phyloP scores from a whole-genome alignment of 2,888 invertebrate genomes.

The Mylabris sibirica region DNA sequence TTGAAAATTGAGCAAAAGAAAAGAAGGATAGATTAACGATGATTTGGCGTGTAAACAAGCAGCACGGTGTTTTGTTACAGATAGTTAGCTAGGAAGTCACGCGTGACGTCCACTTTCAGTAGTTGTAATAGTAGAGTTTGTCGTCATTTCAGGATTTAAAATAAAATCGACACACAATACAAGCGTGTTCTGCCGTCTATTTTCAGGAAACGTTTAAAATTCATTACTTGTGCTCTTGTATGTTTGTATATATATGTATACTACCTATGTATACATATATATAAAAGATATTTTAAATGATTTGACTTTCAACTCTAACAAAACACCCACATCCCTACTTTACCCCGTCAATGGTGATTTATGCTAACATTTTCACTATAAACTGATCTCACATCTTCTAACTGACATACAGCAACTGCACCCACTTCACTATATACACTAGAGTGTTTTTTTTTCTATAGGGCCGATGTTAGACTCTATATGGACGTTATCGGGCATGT shows the following conservation, averaged over 20 bases:
- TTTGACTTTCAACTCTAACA: background rate
- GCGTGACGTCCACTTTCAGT: slow-evolving; percentile 28
- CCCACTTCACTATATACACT: background rate
- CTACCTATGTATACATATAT: too few relatives aligned
- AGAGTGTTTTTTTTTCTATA: background rate
- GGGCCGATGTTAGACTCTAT: background rate
- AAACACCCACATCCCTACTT: background rate
- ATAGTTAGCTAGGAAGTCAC: slow-evolving; percentile 35
- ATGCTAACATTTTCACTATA: background rate
- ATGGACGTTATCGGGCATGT: background rate
- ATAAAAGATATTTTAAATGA: slow-evolving; percentile 7
- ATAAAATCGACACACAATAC: background rate
- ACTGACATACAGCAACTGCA: background rate
- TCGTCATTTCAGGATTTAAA: background rate
- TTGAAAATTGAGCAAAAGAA: background rate
- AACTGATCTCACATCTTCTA: slow-evolving; percentile 5
- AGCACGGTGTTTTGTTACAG: slow-evolving; percentile 35
- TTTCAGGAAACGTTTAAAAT: slow-evolving; percentile 9
- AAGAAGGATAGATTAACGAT: slow-evolving; percentile 17
- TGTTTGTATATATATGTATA: background rate
- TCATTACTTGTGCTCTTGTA: background rate
- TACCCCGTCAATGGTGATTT: slow-evolving; percentile 7
- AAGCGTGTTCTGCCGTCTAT: slow-evolving; percentile 1
- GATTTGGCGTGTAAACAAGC: slow-evolving; percentile 33
- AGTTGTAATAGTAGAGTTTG: background rate